Evolutionary conservation across 1,140 invertebrate species (phyloP).

Genomic region (Penaeus indicus): DNA sequence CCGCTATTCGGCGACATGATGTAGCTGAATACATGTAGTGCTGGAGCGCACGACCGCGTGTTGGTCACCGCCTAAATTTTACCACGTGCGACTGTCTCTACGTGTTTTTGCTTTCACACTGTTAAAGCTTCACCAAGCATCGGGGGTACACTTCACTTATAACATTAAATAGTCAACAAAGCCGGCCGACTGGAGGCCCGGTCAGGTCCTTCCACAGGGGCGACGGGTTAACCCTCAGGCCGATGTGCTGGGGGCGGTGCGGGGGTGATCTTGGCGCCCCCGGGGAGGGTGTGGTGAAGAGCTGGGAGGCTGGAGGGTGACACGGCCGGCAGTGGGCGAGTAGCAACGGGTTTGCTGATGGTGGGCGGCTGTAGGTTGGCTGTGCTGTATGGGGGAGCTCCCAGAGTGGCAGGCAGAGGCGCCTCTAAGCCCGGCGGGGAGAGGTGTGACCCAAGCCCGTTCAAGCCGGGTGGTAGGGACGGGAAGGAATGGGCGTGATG

Average conservation of each 20-base stretch:
- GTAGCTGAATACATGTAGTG: too few relatives aligned
- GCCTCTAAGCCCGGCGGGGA: slow-evolving; percentile 42
- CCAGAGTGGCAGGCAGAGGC: slow-evolving; percentile 51
- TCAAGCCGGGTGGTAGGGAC: slow-evolving; percentile 52
- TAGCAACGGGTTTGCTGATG: slow-evolving; percentile 60
- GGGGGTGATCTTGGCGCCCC: slow-evolving; percentile 61
- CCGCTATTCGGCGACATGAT: too few relatives aligned
- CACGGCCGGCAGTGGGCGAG: slow-evolving; percentile 50
- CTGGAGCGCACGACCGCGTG: too few relatives aligned
- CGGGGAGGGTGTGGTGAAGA: slow-evolving; percentile 58
- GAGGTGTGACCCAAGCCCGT: slow-evolving; percentile 52
- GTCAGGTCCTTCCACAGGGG: background rate
- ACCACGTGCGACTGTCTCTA: background rate
- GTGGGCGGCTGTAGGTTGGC: slow-evolving; percentile 48
- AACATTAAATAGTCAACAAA: slow-evolving; percentile 23
- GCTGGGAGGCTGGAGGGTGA: slow-evolving; percentile 44
- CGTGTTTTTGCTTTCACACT: slow-evolving; percentile 18
- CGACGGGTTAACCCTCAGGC: slow-evolving; percentile 57
- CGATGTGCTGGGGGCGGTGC: slow-evolving; percentile 56
- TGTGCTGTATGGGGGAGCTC: slow-evolving; percentile 43
- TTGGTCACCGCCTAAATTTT: too few relatives aligned
- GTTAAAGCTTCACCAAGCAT: slow-evolving; percentile 58
- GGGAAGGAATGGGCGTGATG: slow-evolving; percentile 59
- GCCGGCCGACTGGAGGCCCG: background rate
- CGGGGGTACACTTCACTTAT: slow-evolving; percentile 25